These are phyloP conservation scores for Phyto melanocephala DNA, from an alignment of 2,888 invertebrate species.

Conservation along the genomic window DNA sequence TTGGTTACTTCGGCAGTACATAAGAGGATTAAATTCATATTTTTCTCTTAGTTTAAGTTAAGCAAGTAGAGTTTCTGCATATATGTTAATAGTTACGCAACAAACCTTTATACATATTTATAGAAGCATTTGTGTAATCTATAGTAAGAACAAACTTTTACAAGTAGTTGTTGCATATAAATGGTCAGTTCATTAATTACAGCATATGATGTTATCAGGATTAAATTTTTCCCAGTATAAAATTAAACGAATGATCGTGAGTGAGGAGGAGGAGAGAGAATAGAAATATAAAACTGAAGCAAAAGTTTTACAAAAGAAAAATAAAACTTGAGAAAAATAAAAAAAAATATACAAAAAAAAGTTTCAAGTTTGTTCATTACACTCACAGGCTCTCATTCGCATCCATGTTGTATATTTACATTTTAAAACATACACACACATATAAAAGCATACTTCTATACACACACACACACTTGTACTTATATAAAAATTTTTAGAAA, in stretches of 20 bases:
- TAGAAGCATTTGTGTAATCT: background rate
- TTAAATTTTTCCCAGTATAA: conserved; percentile 27
- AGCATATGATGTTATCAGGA: conserved; percentile 46
- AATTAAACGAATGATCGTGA: background rate
- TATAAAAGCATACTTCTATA: background rate
- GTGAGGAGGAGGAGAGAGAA: background rate
- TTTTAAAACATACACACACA: background rate
- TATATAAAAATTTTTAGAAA: background rate
- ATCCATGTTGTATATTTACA: background rate
- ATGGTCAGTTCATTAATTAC: conserved; percentile 54
- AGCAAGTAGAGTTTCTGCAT: background rate
- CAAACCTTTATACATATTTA: too few relatives aligned
- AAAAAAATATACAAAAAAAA: background rate
- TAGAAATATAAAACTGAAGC: background rate
- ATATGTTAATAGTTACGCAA: too few relatives aligned
- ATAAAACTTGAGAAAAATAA: background rate
- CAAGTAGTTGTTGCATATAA: background rate
- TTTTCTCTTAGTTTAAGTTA: background rate
- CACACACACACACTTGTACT: background rate
- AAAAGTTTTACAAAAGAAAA: background rate
- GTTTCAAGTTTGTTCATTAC: conserved; percentile 26
- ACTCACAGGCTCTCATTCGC: background rate
- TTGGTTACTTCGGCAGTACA: background rate
- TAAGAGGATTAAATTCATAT: background rate
- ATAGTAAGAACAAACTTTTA: background rate